A percentile compares a stretch with the other conserved stretches of the same genome.
phyloP scores from a whole-genome alignment of 2,113 vertebrate species.

The Lates calcarifer region DNA sequence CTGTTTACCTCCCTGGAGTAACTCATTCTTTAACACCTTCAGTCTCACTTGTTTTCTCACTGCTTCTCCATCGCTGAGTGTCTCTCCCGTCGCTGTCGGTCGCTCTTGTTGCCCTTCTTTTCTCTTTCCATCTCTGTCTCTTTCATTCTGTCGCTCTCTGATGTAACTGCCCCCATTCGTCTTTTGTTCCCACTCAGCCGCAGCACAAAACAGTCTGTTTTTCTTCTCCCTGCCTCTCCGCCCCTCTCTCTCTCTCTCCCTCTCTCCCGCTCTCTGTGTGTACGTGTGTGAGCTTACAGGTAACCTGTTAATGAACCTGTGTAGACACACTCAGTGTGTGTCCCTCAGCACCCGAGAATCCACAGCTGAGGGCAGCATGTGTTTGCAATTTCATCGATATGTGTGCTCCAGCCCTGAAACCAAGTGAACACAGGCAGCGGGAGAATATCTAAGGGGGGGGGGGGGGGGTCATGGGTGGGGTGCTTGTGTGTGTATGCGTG shows the following conservation, averaged over 20 bases:
- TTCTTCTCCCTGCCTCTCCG: neutral
- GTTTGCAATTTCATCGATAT: constrained; percentile 43
- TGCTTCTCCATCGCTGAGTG: constrained; percentile 31
- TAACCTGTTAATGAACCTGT: constrained; percentile 61
- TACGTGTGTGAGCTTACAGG: constrained; percentile 44
- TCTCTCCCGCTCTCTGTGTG: neutral
- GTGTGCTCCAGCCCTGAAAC: constrained; percentile 39
- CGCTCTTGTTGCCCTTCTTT: constrained; percentile 37
- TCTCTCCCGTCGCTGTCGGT: constrained; percentile 24
- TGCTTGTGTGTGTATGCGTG: constrained; percentile 23
- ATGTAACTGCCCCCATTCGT: constrained; percentile 71
- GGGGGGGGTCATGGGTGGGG: constrained; percentile 40
- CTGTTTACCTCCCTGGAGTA: constrained; percentile 45
- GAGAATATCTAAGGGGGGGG: constrained; percentile 47
- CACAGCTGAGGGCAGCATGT: constrained; percentile 32
- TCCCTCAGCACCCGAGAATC: constrained; percentile 21
- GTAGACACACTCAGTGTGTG: constrained; percentile 18
- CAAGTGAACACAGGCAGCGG: constrained; percentile 38
- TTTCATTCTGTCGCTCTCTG: constrained; percentile 63
- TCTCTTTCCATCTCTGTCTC: constrained; percentile 31
- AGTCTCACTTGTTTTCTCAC: constrained; percentile 26
- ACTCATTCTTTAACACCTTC: constrained; percentile 39
- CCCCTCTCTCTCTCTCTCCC: constrained; percentile 13
- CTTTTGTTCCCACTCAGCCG: constrained; percentile 66
- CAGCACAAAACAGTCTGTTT: constrained; percentile 36